Evolutionary conservation across 2,113 vertebrate genomes (phyloP), one percentile per base, ranked within the genome.

Genomic region (Salminus brasiliensis): DNA sequence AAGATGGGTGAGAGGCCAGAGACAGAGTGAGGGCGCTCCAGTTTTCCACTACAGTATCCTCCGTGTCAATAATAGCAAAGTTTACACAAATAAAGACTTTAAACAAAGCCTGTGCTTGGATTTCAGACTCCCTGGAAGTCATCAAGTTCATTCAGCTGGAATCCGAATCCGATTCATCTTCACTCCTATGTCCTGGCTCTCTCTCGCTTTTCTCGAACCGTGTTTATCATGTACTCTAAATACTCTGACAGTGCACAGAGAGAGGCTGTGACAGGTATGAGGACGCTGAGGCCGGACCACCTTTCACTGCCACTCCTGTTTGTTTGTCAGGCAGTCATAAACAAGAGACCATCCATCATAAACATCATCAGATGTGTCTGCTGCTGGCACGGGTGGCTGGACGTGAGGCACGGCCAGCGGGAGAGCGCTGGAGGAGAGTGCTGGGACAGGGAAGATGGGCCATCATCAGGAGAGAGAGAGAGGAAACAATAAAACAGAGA

Each of bases 101-200:
- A 90, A 88, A 90, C 88, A 90, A 91, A 90, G 29, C 21, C 6
- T 36, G 67, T 15, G 70, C 81, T 88, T 76, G 75, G 71, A 76
- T 89, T 89, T 86, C 81, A 84, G 55, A 65, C 72, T n/a, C 70
- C 71, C 76, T 83, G 75, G 25, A 53, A 85, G 80, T 82, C 82
- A 81, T 85, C 69, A 78, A 59, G 66, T 63, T 72, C 36, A 59
- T 85, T 63, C 43, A 72, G 83, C 77, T 79, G 74, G 82, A 84
- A 62, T 81, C 15, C 60, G 45, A 77, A 68, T 68, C 49, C 63
- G 57, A 62, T 78, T 27, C 36, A 23, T 78, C 67, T 71, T 71
- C 53, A 78, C 15, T 2, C 27, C 0, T 66, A 29, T 66, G 25
- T n/a, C n/a, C 55, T 30, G 41, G 36, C n/a, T n/a, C 30, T 39